Evolutionary conservation across 2,888 invertebrate genomes (phyloP), one percentile per base, ranked within the genome.

Genomic region (Coelinius sp.): DNA sequence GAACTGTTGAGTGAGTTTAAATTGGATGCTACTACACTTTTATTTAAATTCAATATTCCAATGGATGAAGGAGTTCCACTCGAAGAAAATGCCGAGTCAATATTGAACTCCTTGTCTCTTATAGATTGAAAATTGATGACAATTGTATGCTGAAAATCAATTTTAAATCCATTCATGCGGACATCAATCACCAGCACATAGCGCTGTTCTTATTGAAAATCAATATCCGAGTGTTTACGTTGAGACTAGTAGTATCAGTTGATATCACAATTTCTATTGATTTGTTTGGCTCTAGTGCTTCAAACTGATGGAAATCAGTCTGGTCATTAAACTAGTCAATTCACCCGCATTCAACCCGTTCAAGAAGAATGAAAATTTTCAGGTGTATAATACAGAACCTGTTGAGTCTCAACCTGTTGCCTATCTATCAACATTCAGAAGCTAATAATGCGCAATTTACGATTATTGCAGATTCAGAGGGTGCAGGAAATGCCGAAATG

Each of bases 321-420:
- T 8, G 31, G 41, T 31, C 31, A 7, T 2, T 12, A 41, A 41
- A 41, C n/a, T 12, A 12, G 8, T 41, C n/a, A 41, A 41, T 41
- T 41, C 12, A 41, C 12, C 3, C 3, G 3, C 31, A 31, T 31
- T 3, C 31, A 31, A 7, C 7, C 5, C 7, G 31, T 5, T 53
- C 22, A 7, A 25, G 10, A n/a, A 25, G 12, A 25, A 12, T 25
- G 49, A 6, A 53, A 53, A 6, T 2, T 35, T 8, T 35, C 59
- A 59, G 31, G 59, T 59, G 12, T 3, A 35, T 2, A 17, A 35
- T 7, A 27, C 31, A 14, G 35, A 14, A 59, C 59, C 59, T 59
- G 59, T 59, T 59, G 59, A 59, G 31, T 59, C 25, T 53, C 59
- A 27, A 59, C 59, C 59, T 59, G 59, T 59, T 59, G 59, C 59